These are phyloP conservation scores for Rhinichthys osculus DNA, from an alignment of 2,797 vertebrate species.

Conservation along the genomic window DNA sequence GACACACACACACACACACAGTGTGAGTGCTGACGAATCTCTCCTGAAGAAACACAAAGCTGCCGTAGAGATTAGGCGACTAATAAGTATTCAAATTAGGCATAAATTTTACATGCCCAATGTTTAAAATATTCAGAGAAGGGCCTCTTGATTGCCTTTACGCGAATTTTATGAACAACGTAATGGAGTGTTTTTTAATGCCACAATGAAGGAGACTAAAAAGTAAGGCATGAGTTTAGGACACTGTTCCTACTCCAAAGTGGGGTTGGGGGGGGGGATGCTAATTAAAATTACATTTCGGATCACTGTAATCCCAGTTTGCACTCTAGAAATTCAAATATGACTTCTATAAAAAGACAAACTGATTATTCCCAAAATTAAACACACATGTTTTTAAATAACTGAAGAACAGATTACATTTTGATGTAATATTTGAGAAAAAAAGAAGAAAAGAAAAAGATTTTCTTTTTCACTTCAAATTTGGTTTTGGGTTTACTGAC, in stretches of 20 bases:
- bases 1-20: conserved; percentile 44
- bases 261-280: not conserved
- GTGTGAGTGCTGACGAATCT: conserved; percentile 85
- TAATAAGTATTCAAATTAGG: conserved; percentile 99
- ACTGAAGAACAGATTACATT: conserved; percentile 18
- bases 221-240: conserved; percentile 57
- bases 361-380: conserved; percentile 3
- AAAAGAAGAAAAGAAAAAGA: not conserved
- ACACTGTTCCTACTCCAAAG: conserved; percentile 54
- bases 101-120: conserved; percentile 99
- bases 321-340: conserved; percentile 57
- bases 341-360: conserved; percentile 30
- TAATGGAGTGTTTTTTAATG: conserved; percentile 82
- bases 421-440: conserved; percentile 18
- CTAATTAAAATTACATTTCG: conserved; percentile 49
- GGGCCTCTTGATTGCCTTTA: conserved; percentile 94
- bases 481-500: conserved; percentile 57
- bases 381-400: not conserved
- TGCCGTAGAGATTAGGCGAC: conserved; percentile 92
- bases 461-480: conserved; percentile 31
- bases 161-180: conserved; percentile 92
- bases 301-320: conserved; percentile 58
- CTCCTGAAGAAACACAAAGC: conserved; percentile 91
- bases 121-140: conserved; percentile 99
- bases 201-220: conserved; percentile 72